Evolutionary conservation across 2,113 vertebrate species (phyloP), one percentile per base, ranked within the genome.

Genomic region (Phoenicopterus ruber): DNA sequence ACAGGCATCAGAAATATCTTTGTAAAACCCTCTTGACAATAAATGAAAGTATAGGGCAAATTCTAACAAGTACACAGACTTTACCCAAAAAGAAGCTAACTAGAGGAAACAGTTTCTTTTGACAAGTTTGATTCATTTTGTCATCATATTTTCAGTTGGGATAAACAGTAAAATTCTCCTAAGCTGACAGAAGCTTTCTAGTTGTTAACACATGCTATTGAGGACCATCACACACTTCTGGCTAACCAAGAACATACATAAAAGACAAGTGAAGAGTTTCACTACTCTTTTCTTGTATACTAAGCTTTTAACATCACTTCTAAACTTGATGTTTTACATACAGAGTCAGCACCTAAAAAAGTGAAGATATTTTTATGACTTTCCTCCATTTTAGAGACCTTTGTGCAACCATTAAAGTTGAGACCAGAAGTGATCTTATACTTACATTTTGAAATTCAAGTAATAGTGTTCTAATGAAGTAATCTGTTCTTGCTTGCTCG

Each of bases 381-480:
- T 95, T 81, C 65, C 28, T 50, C 26, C 15, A 40, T 36, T 86
- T 67, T 21, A 73, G 10, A 82, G 63, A 91, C n/a, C n/a, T 76
- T 47, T 38, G 66, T 80, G 36, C 22, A 85, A 67, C 13, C n/a
- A 40, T 7, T 40, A n/a, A 54, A 92, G 80, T 36, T 54, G 59
- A 90, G 11, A 94, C 10, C 52, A 95, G 40, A 82, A 88, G 25
- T 16, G 67, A 65, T 61, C 20, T 10, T 57, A 47, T 93, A 98
- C 99, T 99, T 98, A 99, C 99, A 89, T 99, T 99, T 40, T 99
- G 98, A 98, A 99, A 98, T 98, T 99, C 98, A 97, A 99, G 98
- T 80, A 97, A 94, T 77, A 99, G 98, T 21, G 98, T 99, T 94
- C 99, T 99, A 97, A 99, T 99, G 95, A 98, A 99, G 95, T 99